Evolutionary conservation across 2,797 vertebrate genomes (phyloP), one percentile per base, ranked within the genome.

Genomic region (Liparis tanakae): DNA sequence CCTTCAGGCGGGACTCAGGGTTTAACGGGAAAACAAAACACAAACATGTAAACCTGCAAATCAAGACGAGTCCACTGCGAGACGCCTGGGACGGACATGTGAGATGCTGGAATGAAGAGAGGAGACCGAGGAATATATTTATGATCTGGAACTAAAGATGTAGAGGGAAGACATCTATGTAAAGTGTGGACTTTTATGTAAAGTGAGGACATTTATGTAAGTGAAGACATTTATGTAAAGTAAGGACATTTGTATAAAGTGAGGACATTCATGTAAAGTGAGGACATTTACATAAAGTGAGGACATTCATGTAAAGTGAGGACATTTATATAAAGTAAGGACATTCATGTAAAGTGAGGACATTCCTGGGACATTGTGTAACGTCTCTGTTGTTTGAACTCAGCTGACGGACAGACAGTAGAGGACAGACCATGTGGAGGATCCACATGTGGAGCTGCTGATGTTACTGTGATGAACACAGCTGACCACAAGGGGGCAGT

Each of bases 401-500:
- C 25, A 30, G 25, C 25, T 1, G n/a, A 50, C 48, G n/a, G n/a
- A n/a, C 48, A 50, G 48, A 51, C n/a, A 20, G n/a, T 5, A 53
- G 22, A 53, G 22, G 22, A 25, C 10, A 4, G 8, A 55, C 22
- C 15, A 12, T 33, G 25, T 15, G 33, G 4, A 18, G 9, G 7
- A 36, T 18, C 9, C n/a, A n/a, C 57, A 33, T 36, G 53, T 15
- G 13, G 53, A 55, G 25, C 25, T 55, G 14, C 55, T 56, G 55
- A 56, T 53, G 37, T 6, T 44, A 14, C 6, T 77, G 67, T 56
- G 36, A 50, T 68, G 39, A 6, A 34, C 15, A 9, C 68, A 59
- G 64, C 13, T 72, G 58, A 43, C 80, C 80, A 82, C 80, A 1
- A 14, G 76, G 68, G 46, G 80, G 80, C 80, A 71, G 50, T 58